Percentiles rank a stretch among this genome's conserved stretches.
phyloP scores from a whole-genome alignment of 2,797 vertebrate genomes.

The Syngnathus rostellatus region DNA sequence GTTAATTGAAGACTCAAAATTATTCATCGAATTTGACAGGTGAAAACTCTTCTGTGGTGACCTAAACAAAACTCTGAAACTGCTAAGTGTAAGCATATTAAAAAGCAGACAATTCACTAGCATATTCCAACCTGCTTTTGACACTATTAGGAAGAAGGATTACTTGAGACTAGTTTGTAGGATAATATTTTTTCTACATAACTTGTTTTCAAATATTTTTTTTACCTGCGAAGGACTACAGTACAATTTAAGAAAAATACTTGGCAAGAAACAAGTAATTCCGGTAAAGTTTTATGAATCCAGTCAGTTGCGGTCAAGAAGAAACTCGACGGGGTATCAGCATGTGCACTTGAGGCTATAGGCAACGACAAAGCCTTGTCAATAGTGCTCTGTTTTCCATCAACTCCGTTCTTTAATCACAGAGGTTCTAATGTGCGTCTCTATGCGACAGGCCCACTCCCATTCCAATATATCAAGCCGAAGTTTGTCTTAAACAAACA shows the following conservation, averaged over 20 bases:
- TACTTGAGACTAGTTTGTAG: background rate
- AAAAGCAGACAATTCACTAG: too few relatives aligned
- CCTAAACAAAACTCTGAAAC: too few relatives aligned
- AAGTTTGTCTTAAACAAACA: constrained; percentile 62
- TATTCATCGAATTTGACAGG: too few relatives aligned
- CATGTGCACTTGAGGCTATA: constrained; percentile 49
- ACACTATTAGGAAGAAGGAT: background rate
- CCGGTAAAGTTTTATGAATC: background rate
- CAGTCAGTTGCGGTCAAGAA: constrained; percentile 35
- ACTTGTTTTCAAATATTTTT: background rate
- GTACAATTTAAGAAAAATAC: background rate
- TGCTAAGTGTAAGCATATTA: too few relatives aligned
- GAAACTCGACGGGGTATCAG: constrained; percentile 57
- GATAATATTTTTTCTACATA: background rate
- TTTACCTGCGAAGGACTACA: background rate
- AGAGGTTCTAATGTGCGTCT: constrained; percentile 57
- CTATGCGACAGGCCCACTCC: constrained; percentile 48
- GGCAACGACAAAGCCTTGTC: constrained; percentile 66
- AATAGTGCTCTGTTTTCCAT: constrained; percentile 69
- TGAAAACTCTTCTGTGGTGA: too few relatives aligned
- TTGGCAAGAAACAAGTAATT: background rate
- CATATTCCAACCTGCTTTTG: background rate
- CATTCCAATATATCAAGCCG: constrained; percentile 62
- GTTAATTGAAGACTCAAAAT: too few relatives aligned
- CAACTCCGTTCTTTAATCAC: constrained; percentile 73